Conservation (phyloP, 2,888 invertebrate genomes). For the Xanthorhoe spadicearia region DNA sequence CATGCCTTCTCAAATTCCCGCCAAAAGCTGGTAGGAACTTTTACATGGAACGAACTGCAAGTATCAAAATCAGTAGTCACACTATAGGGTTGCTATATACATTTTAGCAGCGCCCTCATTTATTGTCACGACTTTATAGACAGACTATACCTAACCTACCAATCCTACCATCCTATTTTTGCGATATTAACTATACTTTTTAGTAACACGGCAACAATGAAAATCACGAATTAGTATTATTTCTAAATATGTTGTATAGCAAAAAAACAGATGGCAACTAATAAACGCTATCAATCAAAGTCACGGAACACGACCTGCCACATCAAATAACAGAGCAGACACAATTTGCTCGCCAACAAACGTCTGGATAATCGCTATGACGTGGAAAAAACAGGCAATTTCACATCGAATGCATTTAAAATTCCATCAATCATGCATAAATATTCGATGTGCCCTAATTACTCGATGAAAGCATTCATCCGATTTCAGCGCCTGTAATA, state of each 20-base stretch:
- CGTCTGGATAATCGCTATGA: conserved; percentile 28
- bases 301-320: conserved; percentile 55
- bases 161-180: background rate
- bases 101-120: too few species aligned
- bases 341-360: conserved; percentile 34
- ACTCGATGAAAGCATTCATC: conserved; percentile 27
- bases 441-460: conserved; percentile 34
- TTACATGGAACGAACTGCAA: too few species aligned
- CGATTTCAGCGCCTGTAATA: conserved; percentile 28
- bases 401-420: conserved; percentile 25
- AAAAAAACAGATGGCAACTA: conserved; percentile 33
- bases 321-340: conserved; percentile 45
- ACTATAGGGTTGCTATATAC: too few species aligned
- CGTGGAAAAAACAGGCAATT: conserved; percentile 28
- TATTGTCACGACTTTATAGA: too few species aligned
- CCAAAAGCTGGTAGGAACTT: too few species aligned
- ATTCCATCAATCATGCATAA: conserved; percentile 22
- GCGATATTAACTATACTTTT: background rate
- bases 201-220: background rate
- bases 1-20: too few species aligned
- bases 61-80: too few species aligned
- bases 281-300: conserved; percentile 60
- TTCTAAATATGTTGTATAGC: too few species aligned
- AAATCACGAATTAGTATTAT: background rate
- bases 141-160: too few species aligned